phyloP scores from a whole-genome alignment of 2,888 invertebrate genomes.

The Gymnoscelis rufifasciata region DNA sequence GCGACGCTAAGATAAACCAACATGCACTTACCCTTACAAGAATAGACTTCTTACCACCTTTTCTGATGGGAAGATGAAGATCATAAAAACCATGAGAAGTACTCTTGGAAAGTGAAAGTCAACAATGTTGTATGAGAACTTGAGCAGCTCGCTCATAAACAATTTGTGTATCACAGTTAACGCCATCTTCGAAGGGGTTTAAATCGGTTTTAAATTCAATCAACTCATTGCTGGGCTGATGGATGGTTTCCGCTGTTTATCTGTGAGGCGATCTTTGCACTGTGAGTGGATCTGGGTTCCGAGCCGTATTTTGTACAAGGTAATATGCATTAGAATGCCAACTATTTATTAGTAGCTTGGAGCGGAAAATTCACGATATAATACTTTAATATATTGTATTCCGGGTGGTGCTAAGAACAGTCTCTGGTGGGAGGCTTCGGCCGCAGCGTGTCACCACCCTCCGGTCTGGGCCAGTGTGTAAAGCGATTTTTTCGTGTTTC shows the following conservation, averaged over 20 bases:
- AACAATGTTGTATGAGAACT: constrained; percentile 17
- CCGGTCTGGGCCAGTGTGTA: too few species aligned
- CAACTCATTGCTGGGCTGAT: background rate
- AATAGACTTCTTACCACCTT: constrained; percentile 9
- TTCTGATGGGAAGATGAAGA: constrained; percentile 24
- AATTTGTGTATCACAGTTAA: constrained; percentile 1
- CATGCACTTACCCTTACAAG: too few species aligned
- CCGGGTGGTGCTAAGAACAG: too few species aligned
- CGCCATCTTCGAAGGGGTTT: constrained; percentile 2
- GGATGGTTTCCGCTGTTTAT: constrained; percentile 5
- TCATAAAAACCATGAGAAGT: constrained; percentile 29
- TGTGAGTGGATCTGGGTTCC: background rate
- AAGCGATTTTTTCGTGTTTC: too few species aligned
- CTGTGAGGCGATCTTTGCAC: background rate
- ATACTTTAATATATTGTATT: too few species aligned
- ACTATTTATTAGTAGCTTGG: too few species aligned
- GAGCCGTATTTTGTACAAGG: too few species aligned
- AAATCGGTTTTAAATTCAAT: constrained; percentile 7
- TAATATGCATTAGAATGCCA: too few species aligned
- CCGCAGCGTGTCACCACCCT: too few species aligned
- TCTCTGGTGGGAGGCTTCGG: too few species aligned
- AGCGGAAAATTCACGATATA: too few species aligned
- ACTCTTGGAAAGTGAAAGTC: constrained; percentile 26
- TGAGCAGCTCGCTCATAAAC: constrained; percentile 14
- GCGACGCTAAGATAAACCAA: too few species aligned